These are phyloP conservation scores for Ptyas mucosa DNA, from an alignment of 2,113 vertebrate species.

Conservation along the genomic window DNA sequence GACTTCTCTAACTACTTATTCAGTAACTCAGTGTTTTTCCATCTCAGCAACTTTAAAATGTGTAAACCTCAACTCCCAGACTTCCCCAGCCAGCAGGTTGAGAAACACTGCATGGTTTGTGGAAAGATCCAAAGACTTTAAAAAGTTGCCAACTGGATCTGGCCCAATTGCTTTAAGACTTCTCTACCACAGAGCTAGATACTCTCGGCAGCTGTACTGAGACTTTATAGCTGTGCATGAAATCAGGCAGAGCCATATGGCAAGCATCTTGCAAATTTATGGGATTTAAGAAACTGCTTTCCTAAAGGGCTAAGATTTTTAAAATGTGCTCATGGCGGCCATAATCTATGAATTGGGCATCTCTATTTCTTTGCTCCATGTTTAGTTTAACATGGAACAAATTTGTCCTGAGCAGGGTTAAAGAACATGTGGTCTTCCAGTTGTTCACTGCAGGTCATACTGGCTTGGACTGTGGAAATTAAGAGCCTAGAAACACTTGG, in stretches of 20 bases:
- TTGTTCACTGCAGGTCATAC: background rate
- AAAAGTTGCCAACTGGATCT: background rate
- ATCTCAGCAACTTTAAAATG: background rate
- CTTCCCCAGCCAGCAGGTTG: background rate
- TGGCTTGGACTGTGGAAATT: background rate
- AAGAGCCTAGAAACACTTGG: background rate
- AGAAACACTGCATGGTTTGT: background rate
- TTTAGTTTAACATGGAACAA: background rate
- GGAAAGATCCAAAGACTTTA: background rate
- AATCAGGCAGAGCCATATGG: background rate
- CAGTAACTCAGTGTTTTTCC: background rate
- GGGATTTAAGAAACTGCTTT: background rate
- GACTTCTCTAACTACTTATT: background rate
- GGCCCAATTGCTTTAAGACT: background rate
- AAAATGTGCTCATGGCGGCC: background rate
- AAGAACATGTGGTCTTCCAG: background rate
- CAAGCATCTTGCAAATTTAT: background rate
- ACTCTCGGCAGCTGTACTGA: background rate
- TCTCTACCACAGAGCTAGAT: background rate
- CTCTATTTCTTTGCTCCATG: background rate
- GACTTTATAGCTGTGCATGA: background rate
- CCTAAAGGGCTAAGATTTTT: background rate
- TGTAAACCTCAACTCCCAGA: background rate
- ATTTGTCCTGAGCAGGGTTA: background rate
- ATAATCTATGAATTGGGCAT: background rate